Percentiles rank a stretch among this genome's conserved stretches.
phyloP scores from a whole-genome alignment of 2,113 vertebrate genomes.

The Mungos mungo region DNA sequence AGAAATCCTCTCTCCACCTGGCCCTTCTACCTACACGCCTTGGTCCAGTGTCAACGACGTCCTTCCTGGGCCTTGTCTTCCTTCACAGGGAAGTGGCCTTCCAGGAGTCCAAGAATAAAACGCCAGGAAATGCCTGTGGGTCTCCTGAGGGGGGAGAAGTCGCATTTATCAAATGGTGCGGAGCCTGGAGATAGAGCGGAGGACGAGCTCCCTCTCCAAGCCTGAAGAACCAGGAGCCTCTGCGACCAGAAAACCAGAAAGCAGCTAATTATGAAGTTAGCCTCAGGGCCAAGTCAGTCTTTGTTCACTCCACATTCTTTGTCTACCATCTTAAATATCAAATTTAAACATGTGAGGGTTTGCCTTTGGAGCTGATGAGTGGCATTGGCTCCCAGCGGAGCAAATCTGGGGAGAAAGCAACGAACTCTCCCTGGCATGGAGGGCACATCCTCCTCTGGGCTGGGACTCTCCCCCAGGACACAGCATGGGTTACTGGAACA shows the following conservation, averaged over 20 bases:
- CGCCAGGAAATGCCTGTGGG: not conserved
- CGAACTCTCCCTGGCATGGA: conserved; percentile 65
- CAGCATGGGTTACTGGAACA: not conserved
- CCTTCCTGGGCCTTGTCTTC: not conserved
- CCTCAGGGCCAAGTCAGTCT: conserved; percentile 46
- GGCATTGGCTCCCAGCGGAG: conserved; percentile 37
- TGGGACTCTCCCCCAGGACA: not conserved
- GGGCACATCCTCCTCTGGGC: conserved; percentile 40
- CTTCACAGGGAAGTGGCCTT: not conserved
- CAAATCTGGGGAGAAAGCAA: conserved; percentile 75
- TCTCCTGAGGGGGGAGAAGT: not conserved
- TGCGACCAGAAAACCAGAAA: not conserved
- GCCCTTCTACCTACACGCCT: not conserved
- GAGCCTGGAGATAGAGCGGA: not conserved
- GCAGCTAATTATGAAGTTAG: conserved; percentile 6
- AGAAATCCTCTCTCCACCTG: not conserved
- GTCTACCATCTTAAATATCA: not conserved
- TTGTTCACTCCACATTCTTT: not conserved
- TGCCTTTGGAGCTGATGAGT: conserved; percentile 63
- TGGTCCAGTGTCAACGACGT: not conserved
- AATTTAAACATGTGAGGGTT: conserved; percentile 75
- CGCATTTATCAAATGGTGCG: not conserved
- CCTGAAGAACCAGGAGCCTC: not conserved
- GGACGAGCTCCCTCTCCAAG: not conserved
- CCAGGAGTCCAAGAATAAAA: not conserved